Conservation (phyloP, 92 coral and sea anemone species). For the Metridium senile region DNA sequence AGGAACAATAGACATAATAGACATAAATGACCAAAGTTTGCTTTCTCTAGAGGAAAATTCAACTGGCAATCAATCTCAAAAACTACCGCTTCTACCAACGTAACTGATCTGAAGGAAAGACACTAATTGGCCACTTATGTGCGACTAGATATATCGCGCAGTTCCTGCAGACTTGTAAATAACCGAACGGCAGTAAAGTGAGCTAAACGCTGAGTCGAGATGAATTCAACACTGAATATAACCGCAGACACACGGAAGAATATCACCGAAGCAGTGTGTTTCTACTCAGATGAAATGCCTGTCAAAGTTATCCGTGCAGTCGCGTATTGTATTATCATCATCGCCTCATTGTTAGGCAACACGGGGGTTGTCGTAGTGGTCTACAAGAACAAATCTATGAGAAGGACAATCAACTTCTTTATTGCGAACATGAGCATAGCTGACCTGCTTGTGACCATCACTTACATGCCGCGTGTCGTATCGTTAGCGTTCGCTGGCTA, state of each 20-base stretch:
- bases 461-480: slow-evolving; percentile 69
- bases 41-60: too few relatives aligned
- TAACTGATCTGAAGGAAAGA: too few relatives aligned
- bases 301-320: slow-evolving; percentile 45
- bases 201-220: too few relatives aligned
- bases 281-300: slow-evolving; percentile 41
- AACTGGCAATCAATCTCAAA: too few relatives aligned
- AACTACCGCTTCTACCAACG: too few relatives aligned
- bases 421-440: slow-evolving; percentile 76
- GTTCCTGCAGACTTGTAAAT: too few relatives aligned
- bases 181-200: too few relatives aligned
- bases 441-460: slow-evolving; percentile 53
- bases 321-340: slow-evolving; percentile 54
- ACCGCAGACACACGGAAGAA: slow-evolving; percentile 5
- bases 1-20: too few relatives aligned
- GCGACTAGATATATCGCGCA: too few relatives aligned
- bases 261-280: slow-evolving; percentile 50
- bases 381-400: slow-evolving; percentile 45
- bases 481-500: slow-evolving; percentile 57
- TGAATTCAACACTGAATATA: neutral
- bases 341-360: slow-evolving; percentile 65
- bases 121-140: too few relatives aligned
- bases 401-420: slow-evolving; percentile 71
- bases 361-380: slow-evolving; percentile 57
- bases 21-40: too few relatives aligned